Evolutionary conservation across 2,797 vertebrate species (phyloP), one percentile per base, ranked within the genome.

Genomic region (Mionectes olivaceus): DNA sequence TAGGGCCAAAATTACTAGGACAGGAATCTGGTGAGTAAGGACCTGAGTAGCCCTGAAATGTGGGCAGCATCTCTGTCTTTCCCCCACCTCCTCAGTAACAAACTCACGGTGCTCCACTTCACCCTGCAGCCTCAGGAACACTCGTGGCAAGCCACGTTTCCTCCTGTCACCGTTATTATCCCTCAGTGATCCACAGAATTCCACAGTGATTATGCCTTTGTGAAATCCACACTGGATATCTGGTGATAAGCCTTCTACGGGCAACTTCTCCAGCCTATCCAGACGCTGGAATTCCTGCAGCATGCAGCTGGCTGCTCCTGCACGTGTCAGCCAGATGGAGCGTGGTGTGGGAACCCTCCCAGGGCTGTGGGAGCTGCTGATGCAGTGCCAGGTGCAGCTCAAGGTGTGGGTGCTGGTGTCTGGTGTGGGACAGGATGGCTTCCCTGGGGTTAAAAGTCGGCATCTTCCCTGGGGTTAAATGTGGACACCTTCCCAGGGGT

Each of bases 231-330:
- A 0, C 37, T 57, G 76, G 35, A 8, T 69, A 75, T 70, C 2
- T 65, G 55, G 9, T 35, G 15, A 52, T 5, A 9, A 2, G 19
- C 60, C 75, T 76, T 82, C 83, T 56, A 33, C 0, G 3, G 76
- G 59, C 57, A 56, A 13, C 53, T 44, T 63, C 27, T 85, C 15
- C 71, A 49, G 87, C 0, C 23, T 18, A 3, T 6, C 19, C 35
- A 32, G 67, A 14, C 1, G 0, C 3, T 22, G 7, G 27, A 22
- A 3, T 7, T 13, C 11, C 9, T 3, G 3, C 0, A 50, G 53
- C 27, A 0, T 0, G 21, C 75, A 76, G 87, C 79, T 78, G 95
- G 67, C 79, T 39, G 64, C 79, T 59, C 4, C 2, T 4, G 12
- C 78, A 60, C 5, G 9, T 87, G 87, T 30, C 67, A 9, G 88